Base-by-base conservation (phyloP, 1,140 invertebrate genomes). In the Drosophila rufa region DNA sequence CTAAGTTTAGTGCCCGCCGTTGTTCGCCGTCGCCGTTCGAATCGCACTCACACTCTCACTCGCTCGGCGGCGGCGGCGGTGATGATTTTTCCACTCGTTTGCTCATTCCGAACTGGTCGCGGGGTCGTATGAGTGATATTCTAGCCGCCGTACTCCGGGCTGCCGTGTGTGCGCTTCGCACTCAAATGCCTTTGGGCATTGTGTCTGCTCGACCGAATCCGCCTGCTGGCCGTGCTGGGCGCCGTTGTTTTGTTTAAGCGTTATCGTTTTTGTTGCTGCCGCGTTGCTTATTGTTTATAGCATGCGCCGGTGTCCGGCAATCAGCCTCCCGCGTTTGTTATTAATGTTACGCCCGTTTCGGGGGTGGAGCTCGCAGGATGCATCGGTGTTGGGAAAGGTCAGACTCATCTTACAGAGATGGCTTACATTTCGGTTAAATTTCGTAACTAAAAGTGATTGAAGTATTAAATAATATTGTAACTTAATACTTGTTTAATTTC, bases 221-320 rank as follows among this genome's bases (percentile, higher is more conserved):
- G 84, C 84, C 80, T 78, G 77, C 86, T 90, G 74, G 27, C 56
- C 59, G 59, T 90, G 75, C 84, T 90, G 84, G 69, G 85, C 85
- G 84, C 84, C 84, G 84, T 75, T 83, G 84, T 87, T 87, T 87
- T 87, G 84, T 87, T 89, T 87, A 75, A 80, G 80, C 84, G 84
- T 87, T 87, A 87, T 87, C 84, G 84, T 87, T 87, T 80, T 87
- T 87, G 84, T 87, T 87, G 80, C 76, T 89, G 80, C 59, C 76
- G 62, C 50, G 60, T 82, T 87, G 83, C 80, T 87, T 87, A 87
- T 87, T 83, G 84, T 87, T 87, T 87, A 89, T 87, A 77, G 71
- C 76, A 60, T 70, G 46, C 66, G 57, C 64, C 38, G 25, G 30
- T 38, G 43, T 53, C 58, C 53, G 74, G 57, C 75, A 62, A 80